These are phyloP conservation scores for Bryconaethiops microstoma DNA, from an alignment of 2,797 vertebrate species.

Conservation along the genomic window DNA sequence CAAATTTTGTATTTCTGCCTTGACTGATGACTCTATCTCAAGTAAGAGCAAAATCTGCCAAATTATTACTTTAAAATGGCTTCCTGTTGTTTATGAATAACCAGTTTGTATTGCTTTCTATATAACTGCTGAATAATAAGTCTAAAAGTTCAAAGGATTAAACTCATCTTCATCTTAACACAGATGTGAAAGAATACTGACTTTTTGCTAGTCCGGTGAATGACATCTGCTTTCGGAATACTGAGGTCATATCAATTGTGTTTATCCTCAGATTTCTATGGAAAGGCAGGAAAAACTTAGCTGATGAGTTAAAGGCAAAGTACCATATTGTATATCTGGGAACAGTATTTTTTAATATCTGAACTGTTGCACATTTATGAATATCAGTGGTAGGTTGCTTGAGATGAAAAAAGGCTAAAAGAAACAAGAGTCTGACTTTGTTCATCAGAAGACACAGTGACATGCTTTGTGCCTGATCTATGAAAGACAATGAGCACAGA, in stretches of 20 bases:
- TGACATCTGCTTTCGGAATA: background rate
- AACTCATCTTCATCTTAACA: background rate
- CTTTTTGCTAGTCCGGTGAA: background rate
- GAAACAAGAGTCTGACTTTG: background rate
- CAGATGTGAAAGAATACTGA: background rate
- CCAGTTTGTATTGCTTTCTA: background rate
- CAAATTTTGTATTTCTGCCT: too few relatives aligned
- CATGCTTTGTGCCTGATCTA: background rate
- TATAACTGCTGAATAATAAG: background rate
- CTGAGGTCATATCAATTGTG: background rate
- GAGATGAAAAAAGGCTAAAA: background rate
- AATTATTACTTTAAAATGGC: background rate
- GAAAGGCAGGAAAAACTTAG: background rate
- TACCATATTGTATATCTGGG: constrained; percentile 1
- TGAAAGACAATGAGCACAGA: background rate
- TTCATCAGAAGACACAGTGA: background rate
- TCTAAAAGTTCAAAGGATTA: background rate
- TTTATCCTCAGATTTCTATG: constrained; percentile 6
- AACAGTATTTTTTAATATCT: background rate
- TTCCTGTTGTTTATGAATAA: background rate
- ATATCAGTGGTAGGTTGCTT: background rate
- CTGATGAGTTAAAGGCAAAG: background rate
- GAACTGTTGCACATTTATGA: background rate
- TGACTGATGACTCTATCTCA: too few relatives aligned
- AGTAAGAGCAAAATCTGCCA: too few relatives aligned